A percentile compares a stretch with the other conserved stretches of the same genome.
Evolutionary conservation across 2,797 vertebrate species (phyloP).

Genomic region (Sebastes itinus): DNA sequence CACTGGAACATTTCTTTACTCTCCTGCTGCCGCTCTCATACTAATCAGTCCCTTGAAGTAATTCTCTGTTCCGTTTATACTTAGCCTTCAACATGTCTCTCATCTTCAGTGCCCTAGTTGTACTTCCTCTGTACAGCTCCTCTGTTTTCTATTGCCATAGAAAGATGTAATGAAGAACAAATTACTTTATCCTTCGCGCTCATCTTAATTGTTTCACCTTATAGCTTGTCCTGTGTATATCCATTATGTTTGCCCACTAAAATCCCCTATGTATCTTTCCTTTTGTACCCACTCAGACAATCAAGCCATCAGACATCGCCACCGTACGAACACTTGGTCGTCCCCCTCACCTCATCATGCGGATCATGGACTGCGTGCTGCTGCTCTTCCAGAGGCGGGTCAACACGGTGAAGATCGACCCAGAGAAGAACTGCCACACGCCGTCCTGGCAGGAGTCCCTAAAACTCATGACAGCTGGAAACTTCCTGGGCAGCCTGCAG

Average conservation of each 20-base stretch:
- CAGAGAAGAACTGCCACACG: slow-evolving; percentile 85
- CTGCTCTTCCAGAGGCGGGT: slow-evolving; percentile 92
- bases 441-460: slow-evolving; percentile 97
- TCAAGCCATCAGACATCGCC: slow-evolving; percentile 95
- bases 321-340: slow-evolving; percentile 92
- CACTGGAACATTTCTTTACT: slow-evolving; percentile 35
- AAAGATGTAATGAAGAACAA: background rate
- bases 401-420: slow-evolving; percentile 87
- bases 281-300: slow-evolving; percentile 83
- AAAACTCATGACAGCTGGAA: slow-evolving; percentile 96
- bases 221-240: background rate
- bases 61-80: slow-evolving; percentile 1
- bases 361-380: slow-evolving; percentile 98
- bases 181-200: background rate
- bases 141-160: background rate
- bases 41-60: slow-evolving; percentile 48
- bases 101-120: background rate
- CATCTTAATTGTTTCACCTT: background rate
- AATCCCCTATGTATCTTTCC: background rate
- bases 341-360: slow-evolving; percentile 97
- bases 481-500: slow-evolving; percentile 91
- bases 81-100: background rate
- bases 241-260: background rate
- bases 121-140: background rate
- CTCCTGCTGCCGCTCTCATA: slow-evolving; percentile 28